Conservation (phyloP, 92 coral and sea anemone species). For the Umimayanthus kanabou region DNA sequence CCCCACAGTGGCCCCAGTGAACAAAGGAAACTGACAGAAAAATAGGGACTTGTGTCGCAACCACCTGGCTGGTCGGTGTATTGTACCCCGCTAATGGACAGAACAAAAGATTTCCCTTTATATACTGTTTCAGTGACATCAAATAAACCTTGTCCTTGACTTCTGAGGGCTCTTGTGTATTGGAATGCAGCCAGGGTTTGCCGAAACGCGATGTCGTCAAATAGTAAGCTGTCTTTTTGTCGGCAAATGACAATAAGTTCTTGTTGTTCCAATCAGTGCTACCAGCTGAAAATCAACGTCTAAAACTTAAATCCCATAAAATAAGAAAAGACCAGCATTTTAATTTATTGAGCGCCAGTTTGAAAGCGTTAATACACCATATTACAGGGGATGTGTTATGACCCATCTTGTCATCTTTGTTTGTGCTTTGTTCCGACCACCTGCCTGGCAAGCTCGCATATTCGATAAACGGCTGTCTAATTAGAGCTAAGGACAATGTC, state of each 20-base stretch:
- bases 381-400: background rate
- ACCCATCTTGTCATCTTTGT: background rate
- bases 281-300: slow-evolving; percentile 8
- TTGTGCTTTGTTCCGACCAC: slow-evolving; percentile 15
- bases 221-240: background rate
- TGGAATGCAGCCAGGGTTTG: slow-evolving; percentile 39
- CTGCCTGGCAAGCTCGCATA: slow-evolving; percentile 17
- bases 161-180: slow-evolving; percentile 8
- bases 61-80: background rate
- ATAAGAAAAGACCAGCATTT: background rate
- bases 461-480: background rate
- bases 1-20: no score
- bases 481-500: background rate
- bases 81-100: slow-evolving; percentile 20
- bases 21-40: background rate
- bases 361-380: background rate
- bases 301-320: background rate
- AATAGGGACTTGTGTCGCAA: background rate
- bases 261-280: background rate
- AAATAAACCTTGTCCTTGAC: slow-evolving; percentile 22
- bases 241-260: background rate
- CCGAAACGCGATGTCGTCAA: no score
- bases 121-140: background rate
- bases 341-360: background rate
- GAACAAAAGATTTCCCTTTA: background rate